Base-by-base conservation (phyloP, 2,888 invertebrate species). In the Suillia variegata region DNA sequence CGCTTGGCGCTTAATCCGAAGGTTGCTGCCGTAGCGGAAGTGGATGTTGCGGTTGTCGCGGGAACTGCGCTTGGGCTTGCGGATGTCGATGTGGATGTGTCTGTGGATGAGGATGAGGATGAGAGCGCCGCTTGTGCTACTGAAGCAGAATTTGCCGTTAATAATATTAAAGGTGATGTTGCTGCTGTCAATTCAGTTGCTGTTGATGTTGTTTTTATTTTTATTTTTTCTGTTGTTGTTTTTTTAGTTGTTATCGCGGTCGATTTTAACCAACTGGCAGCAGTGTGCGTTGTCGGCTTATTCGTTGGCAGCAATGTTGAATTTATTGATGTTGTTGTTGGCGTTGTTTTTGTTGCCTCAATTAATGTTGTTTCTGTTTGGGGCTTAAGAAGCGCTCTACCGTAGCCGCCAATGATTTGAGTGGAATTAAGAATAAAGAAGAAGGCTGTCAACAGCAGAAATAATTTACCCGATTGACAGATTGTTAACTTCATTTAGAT, bases 401-500 rank as follows among this genome's bases (percentile, higher is more conserved):
- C 62, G 61, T 66, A 67, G 69, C 53, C 62, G 58, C 58, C 64
- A 53, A 61, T 61, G 66, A 64, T 67, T 70, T 67, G 63, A 67
- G 71, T n/a, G 71, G 75, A 78, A 72, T 75, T 70, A 67, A 73
- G 75, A 71, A 75, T 74, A 76, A 75, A 76, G 74, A 79, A 73
- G 74, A 79, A 73, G 69, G 79, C 81, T 77, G 80, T 81, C 79
- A 80, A 72, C 79, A 81, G 80, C 81, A 81, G 80, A 80, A 80
- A 76, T 77, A 80, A 76, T 77, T 81, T 80, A 77, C 75, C 74
- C 77, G 77, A 76, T 75, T 75, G 80, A 75, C 77, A 79, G 77
- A 73, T 78, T 79, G 79, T 77, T 80, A 80, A 79, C 80, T 80
- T 80, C 80, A 80, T 80, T 80, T 80, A 80, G 76, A 53, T 59